Conservation (phyloP, 2,113 vertebrate species). For the Murina feae region DNA sequence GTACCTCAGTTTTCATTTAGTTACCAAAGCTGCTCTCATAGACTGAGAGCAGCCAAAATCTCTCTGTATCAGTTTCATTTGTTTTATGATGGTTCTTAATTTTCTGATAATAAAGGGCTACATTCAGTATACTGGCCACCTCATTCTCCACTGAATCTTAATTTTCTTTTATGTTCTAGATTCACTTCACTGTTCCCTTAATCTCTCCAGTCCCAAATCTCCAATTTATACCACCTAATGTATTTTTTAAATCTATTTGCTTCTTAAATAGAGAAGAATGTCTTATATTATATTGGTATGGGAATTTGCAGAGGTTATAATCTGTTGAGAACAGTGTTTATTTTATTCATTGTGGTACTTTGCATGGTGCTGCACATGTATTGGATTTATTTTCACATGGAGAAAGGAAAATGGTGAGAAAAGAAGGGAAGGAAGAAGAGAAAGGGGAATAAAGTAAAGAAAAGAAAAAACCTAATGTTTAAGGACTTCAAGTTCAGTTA, state of each 20-base stretch:
- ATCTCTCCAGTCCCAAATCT: background rate
- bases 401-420: background rate
- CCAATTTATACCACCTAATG: background rate
- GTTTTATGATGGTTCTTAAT: background rate
- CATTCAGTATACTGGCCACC: background rate
- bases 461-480: background rate
- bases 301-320: background rate
- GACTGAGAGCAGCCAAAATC: background rate
- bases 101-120: background rate
- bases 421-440: background rate
- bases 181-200: background rate
- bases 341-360: background rate
- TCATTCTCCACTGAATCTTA: background rate
- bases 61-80: background rate
- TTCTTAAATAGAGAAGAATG: background rate
- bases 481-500: background rate
- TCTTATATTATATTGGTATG: background rate
- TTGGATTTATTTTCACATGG: background rate
- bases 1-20: background rate
- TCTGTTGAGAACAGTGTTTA: background rate
- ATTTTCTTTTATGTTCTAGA: background rate
- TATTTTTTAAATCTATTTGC: background rate
- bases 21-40: background rate
- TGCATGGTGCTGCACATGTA: background rate
- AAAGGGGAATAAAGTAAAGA: background rate